phyloP scores from a whole-genome alignment of 1,140 invertebrate species.

The Alviniconcha marisindica region DNA sequence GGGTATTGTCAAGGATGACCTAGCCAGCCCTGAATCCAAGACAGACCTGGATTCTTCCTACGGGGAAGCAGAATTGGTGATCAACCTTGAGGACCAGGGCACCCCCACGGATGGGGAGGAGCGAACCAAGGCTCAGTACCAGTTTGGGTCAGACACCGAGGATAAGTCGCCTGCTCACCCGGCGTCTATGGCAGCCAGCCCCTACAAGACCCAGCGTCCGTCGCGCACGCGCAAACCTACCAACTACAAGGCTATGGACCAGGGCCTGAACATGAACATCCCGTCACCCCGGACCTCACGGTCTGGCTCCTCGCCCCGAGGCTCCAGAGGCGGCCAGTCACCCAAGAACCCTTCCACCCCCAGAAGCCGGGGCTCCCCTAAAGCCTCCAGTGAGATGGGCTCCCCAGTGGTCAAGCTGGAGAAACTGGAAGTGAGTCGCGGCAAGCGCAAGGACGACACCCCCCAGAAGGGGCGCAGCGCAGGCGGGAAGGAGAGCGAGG shows the following conservation, averaged over 20 bases:
- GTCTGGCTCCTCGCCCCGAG: slow-evolving; percentile 50
- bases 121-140: slow-evolving; percentile 39
- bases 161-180: slow-evolving; percentile 34
- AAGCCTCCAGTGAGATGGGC: slow-evolving; percentile 52
- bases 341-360: slow-evolving; percentile 57
- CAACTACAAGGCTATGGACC: slow-evolving; percentile 61
- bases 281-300: slow-evolving; percentile 46
- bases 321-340: slow-evolving; percentile 50
- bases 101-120: slow-evolving; percentile 43
- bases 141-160: slow-evolving; percentile 41
- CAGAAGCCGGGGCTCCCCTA: slow-evolving; percentile 51
- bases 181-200: slow-evolving; percentile 28
- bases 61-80: slow-evolving; percentile 47
- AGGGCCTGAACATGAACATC: slow-evolving; percentile 52
- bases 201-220: slow-evolving; percentile 47
- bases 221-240: slow-evolving; percentile 52
- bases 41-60: slow-evolving; percentile 49
- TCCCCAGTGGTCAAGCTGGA: slow-evolving; percentile 67
- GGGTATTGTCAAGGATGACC: slow-evolving; percentile 34
- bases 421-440: slow-evolving; percentile 50
- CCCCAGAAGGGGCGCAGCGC: background rate
- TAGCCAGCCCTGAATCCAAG: slow-evolving; percentile 44
- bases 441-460: slow-evolving; percentile 37
- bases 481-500: slow-evolving; percentile 17
- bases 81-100: slow-evolving; percentile 48